Conservation (phyloP, 1,140 invertebrate genomes). For the Drosophila novamexicana region DNA sequence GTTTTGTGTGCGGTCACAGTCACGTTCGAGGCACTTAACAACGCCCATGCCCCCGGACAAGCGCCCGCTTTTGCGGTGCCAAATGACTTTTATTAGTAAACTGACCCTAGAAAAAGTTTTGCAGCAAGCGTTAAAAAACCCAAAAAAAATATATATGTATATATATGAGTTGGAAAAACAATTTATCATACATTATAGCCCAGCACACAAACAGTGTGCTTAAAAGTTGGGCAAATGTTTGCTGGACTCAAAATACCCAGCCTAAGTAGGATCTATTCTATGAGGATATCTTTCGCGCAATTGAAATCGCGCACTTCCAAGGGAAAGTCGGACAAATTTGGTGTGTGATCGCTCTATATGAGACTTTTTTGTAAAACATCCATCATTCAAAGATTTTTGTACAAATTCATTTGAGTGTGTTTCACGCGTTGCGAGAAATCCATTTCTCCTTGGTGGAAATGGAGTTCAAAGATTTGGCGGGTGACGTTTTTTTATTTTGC, state of each 20-base stretch:
- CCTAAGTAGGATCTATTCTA: no score
- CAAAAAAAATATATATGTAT: neutral
- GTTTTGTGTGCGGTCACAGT: conserved; percentile 35
- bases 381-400: no score
- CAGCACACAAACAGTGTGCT: neutral
- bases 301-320: neutral
- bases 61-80: conserved; percentile 31
- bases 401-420: no score
- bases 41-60: conserved; percentile 2
- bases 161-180: conserved; percentile 23
- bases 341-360: no score
- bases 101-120: conserved; percentile 47
- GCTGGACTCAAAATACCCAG: no score
- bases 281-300: neutral
- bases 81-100: conserved; percentile 78
- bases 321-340: no score
- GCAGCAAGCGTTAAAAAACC: conserved; percentile 1
- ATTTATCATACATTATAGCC: conserved; percentile 8
- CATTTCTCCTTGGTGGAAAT: no score
- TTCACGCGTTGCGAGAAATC: no score
- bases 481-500: no score
- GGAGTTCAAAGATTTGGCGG: no score
- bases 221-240: neutral
- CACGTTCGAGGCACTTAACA: conserved; percentile 34
- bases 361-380: no score